Evolutionary conservation across 2,113 vertebrate species (phyloP).

Genomic region (Sialia sialis): DNA sequence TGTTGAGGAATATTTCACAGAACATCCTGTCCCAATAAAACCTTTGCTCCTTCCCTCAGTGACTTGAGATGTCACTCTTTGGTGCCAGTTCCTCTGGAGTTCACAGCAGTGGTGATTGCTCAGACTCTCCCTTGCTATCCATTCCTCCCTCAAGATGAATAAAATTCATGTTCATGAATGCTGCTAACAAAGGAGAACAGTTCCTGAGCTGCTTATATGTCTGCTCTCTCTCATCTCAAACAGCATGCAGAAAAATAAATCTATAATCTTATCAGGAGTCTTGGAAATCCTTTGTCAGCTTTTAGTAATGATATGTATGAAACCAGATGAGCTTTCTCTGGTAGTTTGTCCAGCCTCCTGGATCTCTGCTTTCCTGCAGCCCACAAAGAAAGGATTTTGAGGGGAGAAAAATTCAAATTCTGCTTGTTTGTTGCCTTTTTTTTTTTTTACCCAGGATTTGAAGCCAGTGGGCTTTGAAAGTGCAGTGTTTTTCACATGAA

Average conservation of each 20-base stretch:
- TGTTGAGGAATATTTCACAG: neutral
- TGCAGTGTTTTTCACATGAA: neutral
- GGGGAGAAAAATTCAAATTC: neutral
- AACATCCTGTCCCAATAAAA: neutral
- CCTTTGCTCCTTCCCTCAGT: neutral
- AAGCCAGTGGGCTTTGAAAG: neutral
- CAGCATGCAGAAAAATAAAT: neutral
- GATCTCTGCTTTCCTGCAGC: neutral
- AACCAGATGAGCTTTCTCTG: neutral
- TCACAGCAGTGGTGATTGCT: neutral
- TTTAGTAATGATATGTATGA: slow-evolving; percentile 12
- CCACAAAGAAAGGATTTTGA: neutral
- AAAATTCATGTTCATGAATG: neutral
- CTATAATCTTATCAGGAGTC: slow-evolving; percentile 7
- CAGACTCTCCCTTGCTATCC: neutral
- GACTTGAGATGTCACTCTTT: neutral
- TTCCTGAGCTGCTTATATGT: neutral
- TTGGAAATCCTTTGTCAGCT: slow-evolving; percentile 22
- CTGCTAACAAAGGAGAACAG: neutral
- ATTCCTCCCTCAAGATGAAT: neutral
- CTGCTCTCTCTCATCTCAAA: slow-evolving; percentile 6
- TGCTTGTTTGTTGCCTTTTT: neutral
- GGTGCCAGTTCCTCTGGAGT: neutral
- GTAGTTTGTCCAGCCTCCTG: neutral
- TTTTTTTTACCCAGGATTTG: neutral